Evolutionary conservation across 1,140 invertebrate species (phyloP).

Genomic region (Drosophila burlai): DNA sequence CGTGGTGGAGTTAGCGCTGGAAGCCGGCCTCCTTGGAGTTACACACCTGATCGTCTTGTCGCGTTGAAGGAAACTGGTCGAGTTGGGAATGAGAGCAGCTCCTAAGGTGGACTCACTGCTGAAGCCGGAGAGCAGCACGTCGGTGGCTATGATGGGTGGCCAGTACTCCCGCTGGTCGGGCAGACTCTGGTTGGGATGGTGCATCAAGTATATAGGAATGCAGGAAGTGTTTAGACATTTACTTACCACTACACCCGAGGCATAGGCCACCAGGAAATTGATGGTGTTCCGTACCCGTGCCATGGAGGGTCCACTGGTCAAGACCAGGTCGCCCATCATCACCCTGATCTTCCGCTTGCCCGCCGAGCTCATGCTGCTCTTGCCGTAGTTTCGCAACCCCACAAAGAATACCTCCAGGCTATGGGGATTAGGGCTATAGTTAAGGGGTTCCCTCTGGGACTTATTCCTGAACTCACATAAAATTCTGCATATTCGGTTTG

Average conservation of each 20-base stretch:
- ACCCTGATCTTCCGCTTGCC: conserved; percentile 70
- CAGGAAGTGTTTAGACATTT: neutral
- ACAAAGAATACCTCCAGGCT: conserved; percentile 80
- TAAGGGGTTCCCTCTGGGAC: neutral
- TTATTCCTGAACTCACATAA: conserved; percentile 61
- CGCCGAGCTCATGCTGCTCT: conserved; percentile 46
- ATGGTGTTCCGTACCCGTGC: conserved; percentile 67
- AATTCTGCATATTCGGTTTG: conserved; percentile 74
- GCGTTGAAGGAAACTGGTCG: conserved; percentile 59
- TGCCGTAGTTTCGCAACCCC: conserved; percentile 74
- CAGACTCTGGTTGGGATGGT: conserved; percentile 47
- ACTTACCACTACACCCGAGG: conserved; percentile 72
- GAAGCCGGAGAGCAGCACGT: conserved; percentile 56
- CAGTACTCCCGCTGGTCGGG: conserved; percentile 83
- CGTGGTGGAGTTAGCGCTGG: conserved; percentile 11
- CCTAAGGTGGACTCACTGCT: conserved; percentile 66
- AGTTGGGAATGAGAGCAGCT: conserved; percentile 72
- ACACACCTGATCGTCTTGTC: conserved; percentile 39
- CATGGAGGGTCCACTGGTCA: conserved; percentile 71
- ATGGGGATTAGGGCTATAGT: neutral
- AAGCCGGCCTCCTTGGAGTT: neutral
- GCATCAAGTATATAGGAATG: neutral
- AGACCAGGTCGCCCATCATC: conserved; percentile 73
- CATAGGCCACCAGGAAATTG: conserved; percentile 76
- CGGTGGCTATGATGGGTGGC: conserved; percentile 83